phyloP scores from a whole-genome alignment of 23 tunicate genomes.

The Ascidia mentula region DNA sequence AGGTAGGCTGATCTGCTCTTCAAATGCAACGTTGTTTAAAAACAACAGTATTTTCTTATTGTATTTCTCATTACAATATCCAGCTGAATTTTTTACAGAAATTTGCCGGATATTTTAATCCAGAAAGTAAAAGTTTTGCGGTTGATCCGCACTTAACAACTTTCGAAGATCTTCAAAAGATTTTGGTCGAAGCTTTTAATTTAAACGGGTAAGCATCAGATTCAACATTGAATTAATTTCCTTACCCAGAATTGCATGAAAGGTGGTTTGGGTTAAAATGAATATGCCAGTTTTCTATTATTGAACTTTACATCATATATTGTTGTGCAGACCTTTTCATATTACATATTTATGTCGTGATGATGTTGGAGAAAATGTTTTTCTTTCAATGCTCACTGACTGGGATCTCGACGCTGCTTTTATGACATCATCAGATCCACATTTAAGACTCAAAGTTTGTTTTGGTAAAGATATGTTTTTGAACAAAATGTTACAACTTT shows the following conservation, averaged over 20 bases:
- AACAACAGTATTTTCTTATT: background rate
- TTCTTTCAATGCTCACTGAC: conserved; percentile 90
- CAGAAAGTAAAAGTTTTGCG: conserved; percentile 85
- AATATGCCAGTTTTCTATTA: background rate
- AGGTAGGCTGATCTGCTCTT: no score
- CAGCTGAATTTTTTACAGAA: conserved; percentile 26
- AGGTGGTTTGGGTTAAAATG: background rate
- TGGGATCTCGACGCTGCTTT: conserved; percentile 98
- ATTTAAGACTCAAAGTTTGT: conserved; percentile 63
- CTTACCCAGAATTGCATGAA: background rate
- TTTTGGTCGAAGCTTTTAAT: conserved; percentile 76
- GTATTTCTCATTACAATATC: background rate
- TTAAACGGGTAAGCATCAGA: conserved; percentile 40
- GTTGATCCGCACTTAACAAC: conserved; percentile 92
- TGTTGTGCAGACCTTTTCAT: conserved; percentile 60
- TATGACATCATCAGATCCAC: conserved; percentile 93
- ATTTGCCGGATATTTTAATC: conserved; percentile 87
- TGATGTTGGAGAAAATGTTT: conserved; percentile 88
- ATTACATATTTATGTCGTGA: conserved; percentile 87
- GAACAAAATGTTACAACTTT: background rate
- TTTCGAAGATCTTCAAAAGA: conserved; percentile 79
- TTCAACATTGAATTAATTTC: background rate
- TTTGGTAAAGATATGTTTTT: background rate
- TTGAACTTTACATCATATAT: background rate
- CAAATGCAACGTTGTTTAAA: no score